A percentile compares a stretch with the other conserved stretches of the same genome.
Evolutionary conservation across 1,140 invertebrate species (phyloP).

Genomic region (Leptinotarsa lineolata): DNA sequence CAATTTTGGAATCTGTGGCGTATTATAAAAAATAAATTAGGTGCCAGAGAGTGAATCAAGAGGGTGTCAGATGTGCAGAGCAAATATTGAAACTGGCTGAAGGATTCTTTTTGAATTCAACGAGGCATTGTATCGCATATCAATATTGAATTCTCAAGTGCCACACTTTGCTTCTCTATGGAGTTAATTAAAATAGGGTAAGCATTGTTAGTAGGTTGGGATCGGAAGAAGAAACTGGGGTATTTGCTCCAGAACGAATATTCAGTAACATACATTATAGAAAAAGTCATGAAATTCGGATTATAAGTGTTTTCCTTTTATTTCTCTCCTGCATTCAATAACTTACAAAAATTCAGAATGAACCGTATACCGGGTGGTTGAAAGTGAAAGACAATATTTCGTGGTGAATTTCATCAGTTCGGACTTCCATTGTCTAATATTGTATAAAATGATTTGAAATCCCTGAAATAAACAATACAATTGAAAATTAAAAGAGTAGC

Average conservation of each 20-base stretch:
- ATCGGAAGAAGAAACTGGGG: neutral
- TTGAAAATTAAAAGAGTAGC: too few species aligned
- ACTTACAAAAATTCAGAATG: too few species aligned
- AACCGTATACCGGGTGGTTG: too few species aligned
- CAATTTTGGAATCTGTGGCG: neutral
- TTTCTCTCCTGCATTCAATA: too few species aligned
- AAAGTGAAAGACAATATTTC: too few species aligned
- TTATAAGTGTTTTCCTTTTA: too few species aligned
- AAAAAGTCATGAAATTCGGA: too few species aligned
- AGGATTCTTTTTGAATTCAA: conserved; percentile 11
- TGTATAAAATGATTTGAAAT: too few species aligned
- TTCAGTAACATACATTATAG: too few species aligned
- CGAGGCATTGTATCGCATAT: conserved; percentile 3
- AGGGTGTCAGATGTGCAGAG: conserved; percentile 22
- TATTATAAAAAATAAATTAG: neutral
- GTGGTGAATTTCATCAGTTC: too few species aligned
- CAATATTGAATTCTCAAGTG: conserved; percentile 23
- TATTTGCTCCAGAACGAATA: neutral
- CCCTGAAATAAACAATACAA: too few species aligned
- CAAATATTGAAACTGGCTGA: conserved; percentile 16
- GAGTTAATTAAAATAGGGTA: conserved; percentile 23
- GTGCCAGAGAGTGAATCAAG: neutral
- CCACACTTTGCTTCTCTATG: conserved; percentile 20
- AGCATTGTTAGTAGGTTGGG: neutral
- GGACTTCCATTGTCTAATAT: too few species aligned